Percentiles rank a stretch among this genome's conserved stretches.
Conservation (phyloP, 2,888 invertebrate species). For the Erannis defoliaria region DNA sequence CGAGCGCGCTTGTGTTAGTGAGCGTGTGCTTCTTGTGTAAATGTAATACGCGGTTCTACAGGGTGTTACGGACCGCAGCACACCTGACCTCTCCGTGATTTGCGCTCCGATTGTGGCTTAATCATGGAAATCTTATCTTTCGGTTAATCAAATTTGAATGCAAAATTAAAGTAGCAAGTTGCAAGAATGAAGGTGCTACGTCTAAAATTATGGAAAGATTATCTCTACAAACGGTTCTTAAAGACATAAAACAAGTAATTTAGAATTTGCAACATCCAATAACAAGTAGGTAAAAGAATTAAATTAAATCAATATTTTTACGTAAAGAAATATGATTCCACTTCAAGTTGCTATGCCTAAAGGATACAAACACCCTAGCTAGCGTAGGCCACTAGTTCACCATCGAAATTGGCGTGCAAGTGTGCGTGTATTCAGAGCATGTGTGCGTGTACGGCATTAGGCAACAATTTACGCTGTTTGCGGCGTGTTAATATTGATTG, state of each 20-base stretch:
- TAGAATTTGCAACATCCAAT: not conserved
- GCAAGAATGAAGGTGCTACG: not conserved
- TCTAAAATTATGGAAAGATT: not conserved
- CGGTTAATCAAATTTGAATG: conserved; percentile 29
- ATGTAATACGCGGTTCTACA: conserved; percentile 74
- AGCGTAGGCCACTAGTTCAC: conserved; percentile 63
- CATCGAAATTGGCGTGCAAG: conserved; percentile 52
- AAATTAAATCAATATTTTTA: too few relatives aligned
- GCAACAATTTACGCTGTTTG: conserved; percentile 87
- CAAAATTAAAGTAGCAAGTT: not conserved
- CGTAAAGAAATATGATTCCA: not conserved
- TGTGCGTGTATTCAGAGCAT: conserved; percentile 64
- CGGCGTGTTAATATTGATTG: conserved; percentile 87
- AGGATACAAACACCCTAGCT: conserved; percentile 65
- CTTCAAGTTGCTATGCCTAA: not conserved
- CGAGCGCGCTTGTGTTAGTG: conserved; percentile 53
- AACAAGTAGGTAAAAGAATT: not conserved
- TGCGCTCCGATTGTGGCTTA: conserved; percentile 34
- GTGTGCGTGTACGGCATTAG: conserved; percentile 83
- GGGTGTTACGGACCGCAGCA: conserved; percentile 60
- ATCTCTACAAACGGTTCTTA: not conserved
- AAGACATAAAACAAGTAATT: not conserved
- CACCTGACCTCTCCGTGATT: conserved; percentile 52
- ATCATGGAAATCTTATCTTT: conserved; percentile 17
- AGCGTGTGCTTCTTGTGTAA: conserved; percentile 77